Evolutionary conservation across 2,888 invertebrate species (phyloP).

Genomic region (Aproaerema taeniolella): DNA sequence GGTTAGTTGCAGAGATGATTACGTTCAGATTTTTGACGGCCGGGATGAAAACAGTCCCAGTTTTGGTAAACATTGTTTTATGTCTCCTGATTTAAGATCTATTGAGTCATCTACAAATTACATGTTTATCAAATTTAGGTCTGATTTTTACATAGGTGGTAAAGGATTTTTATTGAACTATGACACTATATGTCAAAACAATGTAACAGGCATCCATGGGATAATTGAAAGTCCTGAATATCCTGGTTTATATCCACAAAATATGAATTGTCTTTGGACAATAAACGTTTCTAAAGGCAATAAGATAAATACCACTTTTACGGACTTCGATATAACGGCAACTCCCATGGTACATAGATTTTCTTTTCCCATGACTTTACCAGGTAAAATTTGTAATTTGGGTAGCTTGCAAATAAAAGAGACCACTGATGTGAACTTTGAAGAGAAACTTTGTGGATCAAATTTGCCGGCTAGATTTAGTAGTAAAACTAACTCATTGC

Average conservation of each 20-base stretch:
- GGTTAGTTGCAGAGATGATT: slow-evolving; percentile 81
- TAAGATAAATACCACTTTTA: slow-evolving; percentile 87
- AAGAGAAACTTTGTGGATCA: slow-evolving; percentile 63
- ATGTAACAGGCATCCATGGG: slow-evolving; percentile 81
- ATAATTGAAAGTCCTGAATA: slow-evolving; percentile 92
- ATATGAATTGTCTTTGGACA: slow-evolving; percentile 85
- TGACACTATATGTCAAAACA: slow-evolving; percentile 82
- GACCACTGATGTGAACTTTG: slow-evolving; percentile 38
- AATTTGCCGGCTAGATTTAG: slow-evolving; percentile 69
- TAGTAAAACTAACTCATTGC: slow-evolving; percentile 76
- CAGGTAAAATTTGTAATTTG: background rate
- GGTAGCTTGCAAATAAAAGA: slow-evolving; percentile 80
- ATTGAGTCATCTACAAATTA: slow-evolving; percentile 80
- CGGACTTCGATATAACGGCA: slow-evolving; percentile 78
- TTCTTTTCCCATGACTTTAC: background rate
- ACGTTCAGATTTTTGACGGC: slow-evolving; percentile 83
- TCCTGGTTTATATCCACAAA: slow-evolving; percentile 80
- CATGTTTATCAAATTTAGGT: slow-evolving; percentile 83
- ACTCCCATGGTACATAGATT: background rate
- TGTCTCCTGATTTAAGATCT: slow-evolving; percentile 43
- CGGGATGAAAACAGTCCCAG: slow-evolving; percentile 66
- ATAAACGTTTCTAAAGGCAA: slow-evolving; percentile 87
- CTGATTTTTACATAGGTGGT: slow-evolving; percentile 79
- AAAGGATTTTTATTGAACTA: slow-evolving; percentile 90
- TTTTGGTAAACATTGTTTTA: slow-evolving; percentile 81